phyloP scores from a whole-genome alignment of 2,113 vertebrate species.

The Okapia johnstoni region DNA sequence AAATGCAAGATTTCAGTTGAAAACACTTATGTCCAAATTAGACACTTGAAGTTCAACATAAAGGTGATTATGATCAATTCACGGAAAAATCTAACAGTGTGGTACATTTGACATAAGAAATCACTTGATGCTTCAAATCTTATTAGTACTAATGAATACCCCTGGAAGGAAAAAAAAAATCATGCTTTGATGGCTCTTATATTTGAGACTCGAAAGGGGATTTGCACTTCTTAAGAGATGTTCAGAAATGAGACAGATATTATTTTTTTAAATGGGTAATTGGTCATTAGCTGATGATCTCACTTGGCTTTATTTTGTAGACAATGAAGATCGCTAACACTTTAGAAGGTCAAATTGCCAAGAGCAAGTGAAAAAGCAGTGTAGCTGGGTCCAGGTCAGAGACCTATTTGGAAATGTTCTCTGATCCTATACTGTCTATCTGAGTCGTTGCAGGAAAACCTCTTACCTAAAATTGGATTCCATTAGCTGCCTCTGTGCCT shows the following conservation, averaged over 20 bases:
- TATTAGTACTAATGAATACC: not conserved
- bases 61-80: constrained; percentile 33
- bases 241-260: not conserved
- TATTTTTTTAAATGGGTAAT: constrained; percentile 13
- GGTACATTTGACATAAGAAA: not conserved
- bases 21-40: constrained; percentile 29
- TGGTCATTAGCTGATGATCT: constrained; percentile 16
- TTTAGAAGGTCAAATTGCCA: not conserved
- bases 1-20: constrained; percentile 2
- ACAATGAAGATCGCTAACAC: not conserved
- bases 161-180: not conserved
- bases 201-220: not conserved
- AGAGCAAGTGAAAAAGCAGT: accelerated
- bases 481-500: no score
- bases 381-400: not conserved
- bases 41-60: constrained; percentile 22
- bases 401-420: not conserved
- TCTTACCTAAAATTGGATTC: not conserved
- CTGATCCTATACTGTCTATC: not conserved
- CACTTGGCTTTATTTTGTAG: not conserved
- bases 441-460: not conserved
- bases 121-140: not conserved
- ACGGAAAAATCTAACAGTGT: not conserved
- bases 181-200: not conserved
- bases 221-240: not conserved